A percentile compares a stretch with the other conserved stretches of the same genome.
These are phyloP conservation scores for Tridacna gigas DNA, from an alignment of 2,888 invertebrate genomes.

Conservation along the genomic window DNA sequence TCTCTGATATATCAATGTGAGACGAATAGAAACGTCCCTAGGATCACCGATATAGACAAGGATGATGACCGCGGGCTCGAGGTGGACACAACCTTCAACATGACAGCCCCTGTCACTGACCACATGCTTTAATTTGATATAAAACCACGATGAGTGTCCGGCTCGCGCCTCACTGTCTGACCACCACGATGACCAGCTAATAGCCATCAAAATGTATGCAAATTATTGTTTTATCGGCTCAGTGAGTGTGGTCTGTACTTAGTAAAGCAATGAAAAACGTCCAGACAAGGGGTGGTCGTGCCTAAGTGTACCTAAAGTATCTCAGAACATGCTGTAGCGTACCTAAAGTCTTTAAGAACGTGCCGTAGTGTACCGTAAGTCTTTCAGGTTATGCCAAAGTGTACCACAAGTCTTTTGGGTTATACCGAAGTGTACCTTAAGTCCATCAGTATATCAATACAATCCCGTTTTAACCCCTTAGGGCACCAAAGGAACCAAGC, in stretches of 20 bases:
- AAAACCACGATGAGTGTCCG: conserved; percentile 33
- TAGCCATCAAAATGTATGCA: conserved; percentile 16
- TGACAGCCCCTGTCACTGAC: conserved; percentile 53
- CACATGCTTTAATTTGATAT: conserved; percentile 46
- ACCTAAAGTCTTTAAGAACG: too few species aligned
- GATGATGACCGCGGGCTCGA: conserved; percentile 44
- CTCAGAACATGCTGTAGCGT: too few species aligned
- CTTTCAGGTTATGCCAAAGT: too few species aligned
- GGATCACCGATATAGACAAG: too few species aligned
- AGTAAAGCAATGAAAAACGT: conserved; percentile 3
- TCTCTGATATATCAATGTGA: too few species aligned
- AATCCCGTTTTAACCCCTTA: too few species aligned
- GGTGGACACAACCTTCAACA: conserved; percentile 59
- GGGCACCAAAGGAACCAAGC: too few species aligned
- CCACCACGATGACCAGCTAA: conserved; percentile 13
- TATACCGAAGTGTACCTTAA: too few species aligned
- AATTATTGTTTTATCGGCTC: conserved; percentile 22
- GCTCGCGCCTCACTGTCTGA: conserved; percentile 50
- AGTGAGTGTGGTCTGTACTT: conserved; percentile 20
- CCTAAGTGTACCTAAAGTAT: neutral
- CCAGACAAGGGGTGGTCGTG: conserved; percentile 5
- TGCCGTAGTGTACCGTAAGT: too few species aligned
- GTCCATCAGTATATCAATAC: too few species aligned
- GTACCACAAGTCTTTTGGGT: too few species aligned
- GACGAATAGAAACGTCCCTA: too few species aligned